These are phyloP conservation scores for Molorchus minor DNA, from an alignment of 2,888 invertebrate genomes.

Conservation along the genomic window DNA sequence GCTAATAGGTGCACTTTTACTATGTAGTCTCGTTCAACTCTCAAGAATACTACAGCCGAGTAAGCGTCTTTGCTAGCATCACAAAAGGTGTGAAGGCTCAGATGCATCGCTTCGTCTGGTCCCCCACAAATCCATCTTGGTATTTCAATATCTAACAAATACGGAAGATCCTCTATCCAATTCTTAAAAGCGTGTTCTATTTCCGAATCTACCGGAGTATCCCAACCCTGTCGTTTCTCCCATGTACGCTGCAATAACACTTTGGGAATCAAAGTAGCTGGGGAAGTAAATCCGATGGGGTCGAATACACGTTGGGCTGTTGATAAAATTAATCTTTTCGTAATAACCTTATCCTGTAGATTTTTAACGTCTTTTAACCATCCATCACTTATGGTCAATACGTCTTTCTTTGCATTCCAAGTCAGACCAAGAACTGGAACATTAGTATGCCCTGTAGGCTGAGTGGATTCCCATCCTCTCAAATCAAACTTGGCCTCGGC, in stretches of 20 bases:
- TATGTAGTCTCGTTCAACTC: too few species aligned
- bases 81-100: too few species aligned
- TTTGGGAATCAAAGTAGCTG: slow-evolving; percentile 32
- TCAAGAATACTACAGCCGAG: too few species aligned
- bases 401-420: slow-evolving; percentile 25
- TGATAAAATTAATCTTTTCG: slow-evolving; percentile 23
- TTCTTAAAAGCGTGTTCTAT: background rate
- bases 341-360: slow-evolving; percentile 6
- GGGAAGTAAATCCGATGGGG: slow-evolving; percentile 31
- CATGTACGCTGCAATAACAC: slow-evolving; percentile 27
- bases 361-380: background rate
- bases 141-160: background rate
- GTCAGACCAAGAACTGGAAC: too few species aligned
- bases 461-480: background rate
- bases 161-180: background rate
- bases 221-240: slow-evolving; percentile 11
- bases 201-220: background rate
- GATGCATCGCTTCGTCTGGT: too few species aligned
- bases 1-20: too few species aligned
- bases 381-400: slow-evolving; percentile 9
- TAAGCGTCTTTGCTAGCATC: too few species aligned
- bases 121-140: background rate
- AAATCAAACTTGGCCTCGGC: background rate
- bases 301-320: slow-evolving; percentile 32
- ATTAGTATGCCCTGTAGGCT: too few species aligned